phyloP scores from a whole-genome alignment of 1,140 invertebrate genomes.

The Drosophila trapezifrons region DNA sequence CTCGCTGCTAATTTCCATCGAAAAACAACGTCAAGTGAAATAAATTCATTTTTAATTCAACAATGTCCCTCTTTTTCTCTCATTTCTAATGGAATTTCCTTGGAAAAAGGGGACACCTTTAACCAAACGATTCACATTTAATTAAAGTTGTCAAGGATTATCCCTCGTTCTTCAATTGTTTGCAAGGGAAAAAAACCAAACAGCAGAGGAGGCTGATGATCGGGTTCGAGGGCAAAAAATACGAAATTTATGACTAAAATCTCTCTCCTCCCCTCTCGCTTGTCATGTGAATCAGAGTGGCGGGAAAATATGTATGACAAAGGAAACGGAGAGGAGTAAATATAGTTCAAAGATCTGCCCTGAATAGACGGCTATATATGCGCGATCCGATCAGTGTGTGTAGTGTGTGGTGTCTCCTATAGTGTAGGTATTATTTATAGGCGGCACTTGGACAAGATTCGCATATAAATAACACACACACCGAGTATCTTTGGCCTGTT shows the following conservation, averaged over 20 bases:
- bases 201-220: slow-evolving; percentile 2
- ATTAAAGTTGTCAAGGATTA: too few species aligned
- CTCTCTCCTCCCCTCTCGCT: too few species aligned
- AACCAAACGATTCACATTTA: neutral
- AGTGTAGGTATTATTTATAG: slow-evolving; percentile 72
- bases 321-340: slow-evolving; percentile 56
- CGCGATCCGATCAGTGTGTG: slow-evolving; percentile 1
- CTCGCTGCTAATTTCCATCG: neutral
- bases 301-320: slow-evolving; percentile 32
- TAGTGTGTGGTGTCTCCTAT: slow-evolving; percentile 8
- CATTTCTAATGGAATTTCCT: neutral
- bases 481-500: slow-evolving; percentile 29
- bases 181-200: slow-evolving; percentile 1
- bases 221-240: slow-evolving; percentile 31
- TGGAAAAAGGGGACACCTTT: neutral
- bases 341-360: slow-evolving; percentile 62
- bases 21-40: slow-evolving; percentile 14
- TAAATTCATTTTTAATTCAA: slow-evolving; percentile 17
- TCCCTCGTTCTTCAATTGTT: slow-evolving; percentile 1
- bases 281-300: slow-evolving; percentile 21
- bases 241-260: slow-evolving; percentile 27
- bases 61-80: neutral
- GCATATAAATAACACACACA: slow-evolving; percentile 34
- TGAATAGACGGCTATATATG: slow-evolving; percentile 44
- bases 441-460: slow-evolving; percentile 64